Evolutionary conservation across 2,113 vertebrate genomes (phyloP).

Genomic region (Xenopus tropicalis): DNA sequence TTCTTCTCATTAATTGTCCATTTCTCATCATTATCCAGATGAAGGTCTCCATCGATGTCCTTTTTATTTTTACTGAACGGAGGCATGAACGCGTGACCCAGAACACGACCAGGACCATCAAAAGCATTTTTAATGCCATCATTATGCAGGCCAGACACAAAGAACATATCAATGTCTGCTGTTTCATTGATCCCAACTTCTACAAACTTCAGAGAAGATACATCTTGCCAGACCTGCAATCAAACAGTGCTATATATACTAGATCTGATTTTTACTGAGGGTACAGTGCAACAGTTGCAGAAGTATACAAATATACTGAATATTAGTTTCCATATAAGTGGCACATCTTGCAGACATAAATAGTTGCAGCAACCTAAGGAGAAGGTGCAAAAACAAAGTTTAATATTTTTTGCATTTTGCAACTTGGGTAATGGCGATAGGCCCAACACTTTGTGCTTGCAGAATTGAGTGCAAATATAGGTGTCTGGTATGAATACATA

Average conservation of each 20-base stretch:
- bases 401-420: too few relatives aligned
- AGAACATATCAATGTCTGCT: conserved; percentile 37
- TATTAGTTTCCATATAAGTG: too few relatives aligned
- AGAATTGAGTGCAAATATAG: too few relatives aligned
- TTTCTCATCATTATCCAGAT: conserved; percentile 41
- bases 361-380: too few relatives aligned
- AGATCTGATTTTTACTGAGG: too few relatives aligned
- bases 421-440: too few relatives aligned
- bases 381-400: too few relatives aligned
- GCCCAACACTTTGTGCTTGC: too few relatives aligned
- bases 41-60: conserved; percentile 29
- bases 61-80: conserved; percentile 18
- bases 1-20: conserved; percentile 40
- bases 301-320: too few relatives aligned
- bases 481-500: too few relatives aligned
- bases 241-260: neutral
- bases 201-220: conserved; percentile 17
- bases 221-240: conserved; percentile 31
- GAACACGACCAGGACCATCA: conserved; percentile 36
- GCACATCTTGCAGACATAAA: too few relatives aligned
- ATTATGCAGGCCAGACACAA: conserved; percentile 35
- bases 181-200: conserved; percentile 24
- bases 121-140: conserved; percentile 25
- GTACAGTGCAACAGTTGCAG: too few relatives aligned
- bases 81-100: conserved; percentile 39